Base-by-base conservation (phyloP, 2,888 invertebrate species). In the Yponomeuta cagnagella region DNA sequence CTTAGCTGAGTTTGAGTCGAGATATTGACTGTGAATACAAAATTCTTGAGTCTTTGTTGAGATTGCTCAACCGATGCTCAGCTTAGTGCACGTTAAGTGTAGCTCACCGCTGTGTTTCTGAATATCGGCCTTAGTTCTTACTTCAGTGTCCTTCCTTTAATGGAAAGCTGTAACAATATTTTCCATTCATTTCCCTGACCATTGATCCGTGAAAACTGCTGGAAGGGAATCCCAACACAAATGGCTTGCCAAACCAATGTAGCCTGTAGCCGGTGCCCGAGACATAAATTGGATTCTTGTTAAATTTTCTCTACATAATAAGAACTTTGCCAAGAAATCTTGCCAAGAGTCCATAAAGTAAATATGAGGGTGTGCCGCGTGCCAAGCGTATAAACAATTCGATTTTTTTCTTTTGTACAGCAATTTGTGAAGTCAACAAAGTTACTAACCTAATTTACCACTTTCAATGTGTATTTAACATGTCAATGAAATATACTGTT, bases 331-430 rank as follows among this genome's bases (percentile, higher is more conserved):
- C 82, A 81, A 79, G 78, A 78, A 77, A 75, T 75, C 75, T 77
- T 83, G 87, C 84, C 87, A 87, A 85, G 81, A 80, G 77, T 78
- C 80, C 68, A 52, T 31, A 68, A 68, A 68, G 68, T 68, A 71
- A 69, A 71, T 71, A 65, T 64, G 68, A 71, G 68, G 52, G 58
- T 31, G 15, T 37, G n/a, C 37, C 48, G 15, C 74, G 77, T 82
- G 83, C 83, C 84, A 85, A 81, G 31, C 52, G 43, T 68, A 68
- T 68, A 68, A 68, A 52, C 68, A 68, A 68, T 68, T 15, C 23
- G 10, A 23, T 68, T 58, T 68, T 58, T 33, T 65, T 33, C 68
- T 43, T 30, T 68, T 68, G 48, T 68, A 43, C 31, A 48, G 23
- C 68, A 48, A 68, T 68, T 68, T 68, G 23, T 68, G 10, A 31